Conservation (phyloP, 2,888 invertebrate genomes). For the Ditula angustiorana region DNA sequence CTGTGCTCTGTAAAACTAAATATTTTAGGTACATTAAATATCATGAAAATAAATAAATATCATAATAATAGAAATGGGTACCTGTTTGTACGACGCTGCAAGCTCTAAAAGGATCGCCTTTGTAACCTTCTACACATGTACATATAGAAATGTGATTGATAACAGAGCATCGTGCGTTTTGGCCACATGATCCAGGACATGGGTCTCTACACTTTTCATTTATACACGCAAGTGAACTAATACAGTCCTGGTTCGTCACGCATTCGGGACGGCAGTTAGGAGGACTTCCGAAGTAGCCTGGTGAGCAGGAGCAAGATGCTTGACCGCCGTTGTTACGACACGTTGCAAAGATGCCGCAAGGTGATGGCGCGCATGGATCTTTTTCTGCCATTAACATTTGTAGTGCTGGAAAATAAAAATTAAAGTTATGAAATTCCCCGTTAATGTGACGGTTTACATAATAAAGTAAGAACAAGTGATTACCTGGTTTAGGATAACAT, state of each 20-base stretch:
- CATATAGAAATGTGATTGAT: constrained; percentile 88
- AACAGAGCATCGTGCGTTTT: constrained; percentile 84
- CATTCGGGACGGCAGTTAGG: constrained; percentile 90
- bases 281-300: constrained; percentile 87
- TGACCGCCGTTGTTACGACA: constrained; percentile 84
- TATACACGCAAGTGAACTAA: constrained; percentile 87
- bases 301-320: constrained; percentile 87
- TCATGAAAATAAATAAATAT: too few species aligned
- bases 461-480: constrained; percentile 30
- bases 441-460: constrained; percentile 22
- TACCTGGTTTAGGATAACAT: constrained; percentile 86
- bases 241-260: constrained; percentile 88
- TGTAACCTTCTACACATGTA: constrained; percentile 84
- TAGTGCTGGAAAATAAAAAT: constrained; percentile 54
- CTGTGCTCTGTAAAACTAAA: too few species aligned
- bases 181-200: constrained; percentile 89
- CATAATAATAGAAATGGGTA: too few species aligned
- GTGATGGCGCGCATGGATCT: constrained; percentile 89
- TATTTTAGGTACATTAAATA: too few species aligned
- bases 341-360: constrained; percentile 87
- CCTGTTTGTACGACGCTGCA: constrained; percentile 72
- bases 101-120: constrained; percentile 87
- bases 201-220: constrained; percentile 88
- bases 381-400: constrained; percentile 70
- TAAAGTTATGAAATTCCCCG: background rate